Evolutionary conservation across 64 coral and sea anemone genomes (phyloP), one percentile per base, ranked within the genome.

Genomic region (Stichodactyla helianthus): DNA sequence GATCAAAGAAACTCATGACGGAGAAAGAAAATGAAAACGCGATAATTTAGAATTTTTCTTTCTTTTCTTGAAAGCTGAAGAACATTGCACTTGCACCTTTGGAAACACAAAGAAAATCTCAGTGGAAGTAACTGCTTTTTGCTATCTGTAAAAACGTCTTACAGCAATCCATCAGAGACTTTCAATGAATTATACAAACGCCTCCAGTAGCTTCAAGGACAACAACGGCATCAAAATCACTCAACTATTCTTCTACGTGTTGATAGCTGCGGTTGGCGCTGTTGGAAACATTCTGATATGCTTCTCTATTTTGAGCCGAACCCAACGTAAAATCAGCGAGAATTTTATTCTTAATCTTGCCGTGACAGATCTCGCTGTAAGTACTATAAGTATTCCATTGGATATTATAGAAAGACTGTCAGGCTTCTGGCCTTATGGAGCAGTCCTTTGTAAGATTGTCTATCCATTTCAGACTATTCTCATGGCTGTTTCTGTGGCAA

Each of bases 401-500:
- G 93, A 95, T 53, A 86, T 95, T 7, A 79, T 83, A 15, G 93
- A 95, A 53, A 91, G 87, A 55, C 53, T 95, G 18, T 68, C 83
- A 5, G 87, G 90, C 0, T 88, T 86, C 52, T 95, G 87, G 78
- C 93, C 93, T 0, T 95, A 79, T 82, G 89, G 90, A 10, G 9
- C 86, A 25, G 91, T 95, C 23, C 19, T 95, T 54, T 95, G 93
- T 61, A 95, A 95, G 67, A 50, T 95, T 51, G 83, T 95, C 2
- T 95, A 95, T 31, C 93, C 93, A 59, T 88, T 95, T 15, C 93
- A 95, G 79, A 95, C 93, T 9, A 57, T 95, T 52, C 85, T 95
- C 3, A 95, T 95, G 89, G 81, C 93, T 35, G 93, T 95, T 76
- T 92, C 93, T 8, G 76, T 95, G 20, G 76, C 87, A 63, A 95